Base-by-base conservation (phyloP, 2,888 invertebrate species). In the Timandra comae region DNA sequence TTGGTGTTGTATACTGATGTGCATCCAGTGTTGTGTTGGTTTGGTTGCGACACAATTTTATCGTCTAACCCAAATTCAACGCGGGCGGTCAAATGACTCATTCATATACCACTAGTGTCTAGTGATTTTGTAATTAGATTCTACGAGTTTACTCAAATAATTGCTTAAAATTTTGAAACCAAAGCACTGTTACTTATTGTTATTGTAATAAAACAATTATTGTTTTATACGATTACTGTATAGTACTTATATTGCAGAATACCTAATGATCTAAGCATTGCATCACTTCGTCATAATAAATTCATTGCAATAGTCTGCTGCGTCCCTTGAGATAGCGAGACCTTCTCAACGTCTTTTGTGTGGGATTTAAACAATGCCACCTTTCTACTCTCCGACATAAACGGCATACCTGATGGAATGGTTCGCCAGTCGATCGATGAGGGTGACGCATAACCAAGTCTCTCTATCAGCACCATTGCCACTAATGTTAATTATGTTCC, bases 1-100 rank as follows among this genome's bases (percentile, higher is more conserved):
- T 61, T 58, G 58, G 4, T 16, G 16, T 64, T 65, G 68, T 63
- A 67, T 60, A 63, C 56, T 51, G 51, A 55, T 61, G 62, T 61
- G 52, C 56, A 57, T 58, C 49, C 52, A 59, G 53, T 63, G 51
- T 56, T 51, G 53, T 63, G 51, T 56, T 51, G 41, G 48, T 49
- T 36, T 38, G 47, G 59, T 66, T 70, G 57, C 65, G 57, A 64
- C 66, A 65, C 51, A 53, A 57, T 63, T 47, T 48, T 63, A 61
- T 68, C 58, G 59, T 56, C 58, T 59, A 70, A 63, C 67, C 64
- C 56, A 65, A 62, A 64, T 67, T 52, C 61, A 38, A 56, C 58
- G 62, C 61, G 55, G 68, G 63, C 52, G 66, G 56, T 40, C 55
- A 37, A 41, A 52, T 68, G 64, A 68, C 50, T 68, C 66, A 63